phyloP scores from a whole-genome alignment of 2,113 vertebrate genomes.

The Poicephalus gulielmi region DNA sequence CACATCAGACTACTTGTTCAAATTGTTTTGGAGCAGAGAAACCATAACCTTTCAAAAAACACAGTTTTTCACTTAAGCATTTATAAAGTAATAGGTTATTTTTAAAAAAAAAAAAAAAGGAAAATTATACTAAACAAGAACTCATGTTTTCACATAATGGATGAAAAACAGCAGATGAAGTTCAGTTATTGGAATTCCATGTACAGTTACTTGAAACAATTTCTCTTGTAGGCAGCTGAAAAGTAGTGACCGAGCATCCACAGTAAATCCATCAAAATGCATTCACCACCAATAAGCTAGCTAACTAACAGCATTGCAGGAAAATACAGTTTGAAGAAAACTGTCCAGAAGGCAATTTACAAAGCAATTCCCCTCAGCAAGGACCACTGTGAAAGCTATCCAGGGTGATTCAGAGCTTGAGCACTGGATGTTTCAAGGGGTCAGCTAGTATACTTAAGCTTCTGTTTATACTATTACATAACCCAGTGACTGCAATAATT shows the following conservation, averaged over 20 bases:
- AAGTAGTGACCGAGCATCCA: not conserved
- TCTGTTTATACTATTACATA: not conserved
- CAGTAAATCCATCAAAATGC: not conserved
- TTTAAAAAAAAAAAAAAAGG: not conserved
- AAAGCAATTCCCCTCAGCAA: not conserved
- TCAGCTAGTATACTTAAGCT: not conserved
- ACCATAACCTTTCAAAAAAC: not conserved
- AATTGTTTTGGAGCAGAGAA: not conserved
- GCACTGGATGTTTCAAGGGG: not conserved
- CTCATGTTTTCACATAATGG: not conserved
- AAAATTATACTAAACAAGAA: not conserved
- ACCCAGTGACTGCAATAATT: not conserved
- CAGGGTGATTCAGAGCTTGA: not conserved
- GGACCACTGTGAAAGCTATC: not conserved
- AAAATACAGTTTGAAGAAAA: not conserved
- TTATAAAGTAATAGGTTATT: not conserved
- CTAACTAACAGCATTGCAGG: not conserved
- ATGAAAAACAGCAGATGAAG: not conserved
- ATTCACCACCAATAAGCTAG: not conserved
- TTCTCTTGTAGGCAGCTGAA: not conserved
- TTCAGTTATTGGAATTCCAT: not conserved
- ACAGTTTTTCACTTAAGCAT: not conserved
- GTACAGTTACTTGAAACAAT: not conserved
- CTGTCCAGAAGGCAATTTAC: not conserved
- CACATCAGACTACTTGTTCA: not conserved